Conservation (phyloP, 2,888 invertebrate species). For the Apotomis turbidana region DNA sequence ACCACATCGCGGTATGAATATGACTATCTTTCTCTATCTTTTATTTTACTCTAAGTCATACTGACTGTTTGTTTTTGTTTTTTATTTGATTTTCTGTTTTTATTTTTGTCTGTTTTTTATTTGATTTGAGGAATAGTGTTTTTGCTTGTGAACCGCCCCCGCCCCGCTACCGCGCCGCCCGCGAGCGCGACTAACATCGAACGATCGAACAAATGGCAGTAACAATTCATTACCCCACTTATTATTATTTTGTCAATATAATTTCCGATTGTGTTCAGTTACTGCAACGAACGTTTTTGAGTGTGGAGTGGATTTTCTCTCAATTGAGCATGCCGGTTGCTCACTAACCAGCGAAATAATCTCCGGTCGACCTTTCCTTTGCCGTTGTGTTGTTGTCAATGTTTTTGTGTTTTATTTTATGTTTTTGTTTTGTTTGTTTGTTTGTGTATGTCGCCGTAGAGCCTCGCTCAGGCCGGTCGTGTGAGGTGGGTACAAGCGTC, state of each 20-base stretch:
- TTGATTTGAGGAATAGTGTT: conserved; percentile 74
- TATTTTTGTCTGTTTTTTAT: conserved; percentile 58
- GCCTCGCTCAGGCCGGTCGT: conserved; percentile 66
- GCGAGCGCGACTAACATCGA: conserved; percentile 72
- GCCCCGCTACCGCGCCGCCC: conserved; percentile 56
- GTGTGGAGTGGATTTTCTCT: conserved; percentile 82
- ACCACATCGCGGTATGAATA: conserved; percentile 79
- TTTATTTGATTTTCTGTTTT: conserved; percentile 60
- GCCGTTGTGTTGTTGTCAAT: conserved; percentile 78
- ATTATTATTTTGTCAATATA: conserved; percentile 59
- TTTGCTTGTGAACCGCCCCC: conserved; percentile 76
- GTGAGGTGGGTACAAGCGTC: conserved; percentile 75
- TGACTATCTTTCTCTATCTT: conserved; percentile 78
- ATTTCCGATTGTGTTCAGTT: conserved; percentile 72
- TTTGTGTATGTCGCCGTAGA: conserved; percentile 75
- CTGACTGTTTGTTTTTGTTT: conserved; percentile 82
- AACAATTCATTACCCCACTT: conserved; percentile 56
- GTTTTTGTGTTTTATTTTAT: conserved; percentile 61
- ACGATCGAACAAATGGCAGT: conserved; percentile 65
- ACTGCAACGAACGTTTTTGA: conserved; percentile 77
- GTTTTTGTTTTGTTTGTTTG: conserved; percentile 61
- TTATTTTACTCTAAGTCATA: conserved; percentile 81
- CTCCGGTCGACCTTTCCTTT: conserved; percentile 73
- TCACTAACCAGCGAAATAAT: conserved; percentile 68
- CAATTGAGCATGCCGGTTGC: conserved; percentile 73